Percentiles rank a stretch among this genome's conserved stretches.
phyloP scores from a whole-genome alignment of 2,888 invertebrate species.

The Drosophila nr. fundita region DNA sequence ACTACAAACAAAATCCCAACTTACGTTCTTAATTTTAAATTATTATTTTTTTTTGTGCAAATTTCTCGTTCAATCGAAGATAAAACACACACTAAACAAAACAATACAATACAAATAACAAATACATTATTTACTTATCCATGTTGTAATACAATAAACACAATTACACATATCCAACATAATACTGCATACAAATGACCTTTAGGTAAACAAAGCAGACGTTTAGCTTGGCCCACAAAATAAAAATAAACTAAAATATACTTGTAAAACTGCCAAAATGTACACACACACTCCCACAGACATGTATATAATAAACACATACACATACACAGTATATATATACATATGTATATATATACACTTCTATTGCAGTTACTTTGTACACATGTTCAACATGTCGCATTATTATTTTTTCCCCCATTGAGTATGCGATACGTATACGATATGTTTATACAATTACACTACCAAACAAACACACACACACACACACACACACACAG shows the following conservation, averaged over 20 bases:
- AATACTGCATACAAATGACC: conserved; percentile 32
- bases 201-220: conserved; percentile 55
- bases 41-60: conserved; percentile 77
- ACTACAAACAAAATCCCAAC: conserved; percentile 47
- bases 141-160: conserved; percentile 30
- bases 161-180: conserved; percentile 26
- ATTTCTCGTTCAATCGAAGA: conserved; percentile 68
- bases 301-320: conserved; percentile 5
- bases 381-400: conserved; percentile 58
- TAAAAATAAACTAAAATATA: conserved; percentile 35
- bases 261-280: conserved; percentile 34
- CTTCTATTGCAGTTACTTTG: conserved; percentile 41
- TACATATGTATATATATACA: conserved; percentile 14
- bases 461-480: conserved; percentile 11
- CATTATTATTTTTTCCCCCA: conserved; percentile 54
- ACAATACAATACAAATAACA: conserved; percentile 41
- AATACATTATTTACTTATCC: conserved; percentile 45
- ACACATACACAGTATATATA: not conserved
- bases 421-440: conserved; percentile 34
- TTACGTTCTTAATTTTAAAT: conserved; percentile 57
- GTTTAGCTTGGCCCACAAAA: conserved; percentile 36
- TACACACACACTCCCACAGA: conserved; percentile 24
- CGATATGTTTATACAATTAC: conserved; percentile 9
- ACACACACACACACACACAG: conserved; percentile 4
- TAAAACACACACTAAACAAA: conserved; percentile 34